These are phyloP conservation scores for Poecilia velifera DNA, from an alignment of 2,797 vertebrate genomes.

Conservation along the genomic window DNA sequence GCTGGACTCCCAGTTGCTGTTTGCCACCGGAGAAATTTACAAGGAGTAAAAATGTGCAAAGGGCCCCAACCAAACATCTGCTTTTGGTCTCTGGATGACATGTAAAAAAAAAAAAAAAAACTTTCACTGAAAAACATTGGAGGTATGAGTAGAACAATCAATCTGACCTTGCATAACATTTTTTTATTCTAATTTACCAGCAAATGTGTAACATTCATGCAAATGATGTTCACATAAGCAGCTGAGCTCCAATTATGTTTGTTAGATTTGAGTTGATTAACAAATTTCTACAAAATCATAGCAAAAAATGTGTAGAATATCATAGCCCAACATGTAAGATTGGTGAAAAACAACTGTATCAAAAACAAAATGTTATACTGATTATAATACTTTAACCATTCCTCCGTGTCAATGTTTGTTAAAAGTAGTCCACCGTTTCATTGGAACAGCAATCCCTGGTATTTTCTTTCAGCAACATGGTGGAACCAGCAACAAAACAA, in stretches of 20 bases:
- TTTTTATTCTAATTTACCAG: not conserved
- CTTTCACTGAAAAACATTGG: not conserved
- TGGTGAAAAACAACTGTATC: not conserved
- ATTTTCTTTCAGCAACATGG: not conserved
- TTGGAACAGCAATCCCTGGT: not conserved
- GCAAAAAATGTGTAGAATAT: not conserved
- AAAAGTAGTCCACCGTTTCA: not conserved
- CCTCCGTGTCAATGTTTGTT: too few species aligned
- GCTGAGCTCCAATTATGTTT: not conserved
- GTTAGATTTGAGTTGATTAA: not conserved
- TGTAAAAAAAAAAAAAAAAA: not conserved
- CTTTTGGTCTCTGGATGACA: not conserved
- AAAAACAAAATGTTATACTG: not conserved
- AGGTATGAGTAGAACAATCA: constrained; percentile 10
- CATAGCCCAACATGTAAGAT: not conserved
- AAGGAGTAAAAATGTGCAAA: not conserved
- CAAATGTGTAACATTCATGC: constrained; percentile 5
- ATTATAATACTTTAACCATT: too few species aligned
- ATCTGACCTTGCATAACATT: constrained; percentile 20
- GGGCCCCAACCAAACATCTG: constrained; percentile 11
- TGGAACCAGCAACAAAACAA: not conserved
- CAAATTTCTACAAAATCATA: not conserved
- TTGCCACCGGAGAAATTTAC: constrained; percentile 7
- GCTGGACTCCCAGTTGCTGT: constrained; percentile 47
- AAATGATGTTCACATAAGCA: not conserved